These are phyloP conservation scores for Muraenolepis orangiensis DNA, from an alignment of 2,797 vertebrate genomes.

Conservation along the genomic window DNA sequence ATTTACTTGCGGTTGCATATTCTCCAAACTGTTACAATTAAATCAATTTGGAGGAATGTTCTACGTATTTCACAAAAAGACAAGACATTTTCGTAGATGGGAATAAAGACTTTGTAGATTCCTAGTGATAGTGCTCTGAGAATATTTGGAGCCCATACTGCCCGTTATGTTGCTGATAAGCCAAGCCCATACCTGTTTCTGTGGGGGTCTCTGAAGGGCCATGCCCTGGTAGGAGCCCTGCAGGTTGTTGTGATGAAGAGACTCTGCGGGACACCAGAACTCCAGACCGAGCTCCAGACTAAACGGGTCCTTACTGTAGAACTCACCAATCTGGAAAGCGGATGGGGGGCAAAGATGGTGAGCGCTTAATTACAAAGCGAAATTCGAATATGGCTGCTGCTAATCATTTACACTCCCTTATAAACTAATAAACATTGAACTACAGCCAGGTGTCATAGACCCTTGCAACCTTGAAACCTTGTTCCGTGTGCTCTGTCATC, in stretches of 20 bases:
- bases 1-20: too few species aligned
- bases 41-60: too few species aligned
- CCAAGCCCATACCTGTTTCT: slow-evolving; percentile 82
- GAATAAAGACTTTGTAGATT: neutral
- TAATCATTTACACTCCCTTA: neutral
- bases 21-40: too few species aligned
- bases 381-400: neutral
- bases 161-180: slow-evolving; percentile 1
- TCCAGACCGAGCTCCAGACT: slow-evolving; percentile 90
- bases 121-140: too few species aligned
- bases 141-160: neutral
- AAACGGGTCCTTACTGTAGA: slow-evolving; percentile 89
- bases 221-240: slow-evolving; percentile 92
- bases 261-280: slow-evolving; percentile 96
- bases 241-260: slow-evolving; percentile 88
- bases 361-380: neutral
- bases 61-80: neutral
- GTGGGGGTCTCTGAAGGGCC: slow-evolving; percentile 91
- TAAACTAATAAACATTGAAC: neutral
- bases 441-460: neutral
- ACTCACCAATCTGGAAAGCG: slow-evolving; percentile 58
- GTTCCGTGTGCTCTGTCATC: neutral
- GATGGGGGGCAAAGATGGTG: neutral
- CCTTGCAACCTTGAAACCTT: neutral
- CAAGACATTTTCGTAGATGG: neutral